phyloP scores from a whole-genome alignment of 2,888 invertebrate genomes.

The Tetrapedia diversipes region DNA sequence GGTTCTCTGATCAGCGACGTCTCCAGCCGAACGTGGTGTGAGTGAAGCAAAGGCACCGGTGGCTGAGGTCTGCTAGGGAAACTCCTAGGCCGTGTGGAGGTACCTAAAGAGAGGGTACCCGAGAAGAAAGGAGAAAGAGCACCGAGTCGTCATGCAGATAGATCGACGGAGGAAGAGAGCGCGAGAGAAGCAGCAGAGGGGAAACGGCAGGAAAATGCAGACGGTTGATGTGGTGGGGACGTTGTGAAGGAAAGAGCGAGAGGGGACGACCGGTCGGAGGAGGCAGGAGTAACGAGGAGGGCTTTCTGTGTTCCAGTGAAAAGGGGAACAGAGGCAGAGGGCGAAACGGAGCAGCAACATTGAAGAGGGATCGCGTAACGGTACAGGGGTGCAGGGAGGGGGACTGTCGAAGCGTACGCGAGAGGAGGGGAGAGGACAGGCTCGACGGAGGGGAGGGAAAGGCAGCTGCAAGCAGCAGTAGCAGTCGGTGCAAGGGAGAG shows the following conservation, averaged over 20 bases:
- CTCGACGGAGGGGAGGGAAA: conserved; percentile 23
- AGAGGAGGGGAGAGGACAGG: background rate
- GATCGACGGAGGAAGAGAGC: background rate
- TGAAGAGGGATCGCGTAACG: background rate
- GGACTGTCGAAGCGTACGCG: background rate
- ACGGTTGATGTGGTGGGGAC: background rate
- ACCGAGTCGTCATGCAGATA: background rate
- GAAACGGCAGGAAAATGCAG: conserved; percentile 37
- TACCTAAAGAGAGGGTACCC: background rate
- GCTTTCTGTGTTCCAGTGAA: background rate
- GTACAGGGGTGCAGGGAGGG: background rate
- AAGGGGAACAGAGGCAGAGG: background rate
- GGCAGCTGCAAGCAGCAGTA: conserved; percentile 58
- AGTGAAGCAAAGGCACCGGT: background rate
- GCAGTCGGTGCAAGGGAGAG: conserved; percentile 44
- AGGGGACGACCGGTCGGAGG: background rate
- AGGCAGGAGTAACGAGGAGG: background rate
- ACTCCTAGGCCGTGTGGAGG: background rate
- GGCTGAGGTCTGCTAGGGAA: conserved; percentile 14
- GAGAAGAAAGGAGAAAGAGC: background rate
- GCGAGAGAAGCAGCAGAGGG: background rate
- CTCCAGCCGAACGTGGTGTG: background rate
- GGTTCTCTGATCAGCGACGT: conserved; percentile 8
- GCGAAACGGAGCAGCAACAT: conserved; percentile 1
- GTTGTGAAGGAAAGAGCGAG: no score